Evolutionary conservation across 1,140 invertebrate genomes (phyloP).

Genomic region (Rhyacophila brunnea): DNA sequence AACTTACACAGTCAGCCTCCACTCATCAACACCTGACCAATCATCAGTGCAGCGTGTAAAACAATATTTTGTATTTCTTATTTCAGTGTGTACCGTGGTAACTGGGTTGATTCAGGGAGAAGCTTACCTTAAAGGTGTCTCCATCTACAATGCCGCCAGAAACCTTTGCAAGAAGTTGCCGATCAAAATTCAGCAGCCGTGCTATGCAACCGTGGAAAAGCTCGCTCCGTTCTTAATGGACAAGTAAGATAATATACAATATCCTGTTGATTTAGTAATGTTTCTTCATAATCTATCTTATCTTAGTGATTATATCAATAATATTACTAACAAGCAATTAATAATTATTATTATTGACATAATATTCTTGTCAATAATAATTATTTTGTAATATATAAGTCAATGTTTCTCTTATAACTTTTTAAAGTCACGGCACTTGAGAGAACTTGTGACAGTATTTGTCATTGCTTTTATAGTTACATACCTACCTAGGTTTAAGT

Average conservation of each 20-base stretch:
- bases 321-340: neutral
- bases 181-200: slow-evolving; percentile 15
- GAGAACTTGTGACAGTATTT: too few relatives aligned
- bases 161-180: slow-evolving; percentile 29
- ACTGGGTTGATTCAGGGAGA: slow-evolving; percentile 27
- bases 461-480: too few relatives aligned
- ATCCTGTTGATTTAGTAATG: neutral
- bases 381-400: neutral
- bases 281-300: neutral
- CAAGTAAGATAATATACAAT: slow-evolving; percentile 17
- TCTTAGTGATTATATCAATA: neutral
- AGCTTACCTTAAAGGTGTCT: slow-evolving; percentile 27
- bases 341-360: neutral
- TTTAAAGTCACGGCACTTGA: neutral
- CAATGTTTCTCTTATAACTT: neutral
- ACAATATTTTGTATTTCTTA: too few relatives aligned
- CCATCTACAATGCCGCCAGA: slow-evolving; percentile 19
- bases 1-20: too few relatives aligned
- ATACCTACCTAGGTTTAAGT: too few relatives aligned
- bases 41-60: too few relatives aligned
- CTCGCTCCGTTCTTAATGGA: slow-evolving; percentile 24
- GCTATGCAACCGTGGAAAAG: slow-evolving; percentile 9
- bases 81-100: slow-evolving; percentile 29
- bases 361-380: neutral
- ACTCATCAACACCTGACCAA: too few relatives aligned